phyloP scores from a whole-genome alignment of 2,113 vertebrate genomes.

The Leucosticte australis region DNA sequence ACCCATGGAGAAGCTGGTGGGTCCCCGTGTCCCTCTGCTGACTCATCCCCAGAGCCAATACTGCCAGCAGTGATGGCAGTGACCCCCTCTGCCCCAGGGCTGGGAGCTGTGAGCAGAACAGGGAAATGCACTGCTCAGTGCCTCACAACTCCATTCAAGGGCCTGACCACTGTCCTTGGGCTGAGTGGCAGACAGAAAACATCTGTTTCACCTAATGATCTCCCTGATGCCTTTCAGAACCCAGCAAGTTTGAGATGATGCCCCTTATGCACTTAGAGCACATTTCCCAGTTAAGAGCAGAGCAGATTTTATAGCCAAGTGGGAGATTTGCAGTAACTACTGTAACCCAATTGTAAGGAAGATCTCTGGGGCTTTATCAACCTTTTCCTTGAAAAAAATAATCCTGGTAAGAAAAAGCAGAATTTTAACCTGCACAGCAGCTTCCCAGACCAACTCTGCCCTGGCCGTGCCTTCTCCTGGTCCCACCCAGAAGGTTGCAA shows the following conservation, averaged over 20 bases:
- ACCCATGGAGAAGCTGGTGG: not conserved
- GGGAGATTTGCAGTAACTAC: not conserved
- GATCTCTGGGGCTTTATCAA: not conserved
- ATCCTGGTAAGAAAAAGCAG: slow-evolving; percentile 1
- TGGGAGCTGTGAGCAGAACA: not conserved
- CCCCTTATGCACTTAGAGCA: not conserved
- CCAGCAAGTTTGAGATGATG: not conserved
- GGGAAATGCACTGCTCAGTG: slow-evolving; percentile 20
- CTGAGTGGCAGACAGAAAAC: slow-evolving; percentile 16
- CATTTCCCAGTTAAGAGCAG: slow-evolving; percentile 15
- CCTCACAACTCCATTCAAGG: not conserved
- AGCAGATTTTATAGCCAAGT: not conserved
- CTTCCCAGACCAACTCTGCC: not conserved
- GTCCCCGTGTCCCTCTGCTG: not conserved
- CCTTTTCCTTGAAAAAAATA: not conserved
- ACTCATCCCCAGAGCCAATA: not conserved
- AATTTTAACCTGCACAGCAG: not conserved
- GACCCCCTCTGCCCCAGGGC: not conserved
- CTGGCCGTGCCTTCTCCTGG: not conserved
- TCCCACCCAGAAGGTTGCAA: not conserved
- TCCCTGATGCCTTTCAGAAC: slow-evolving; percentile 26
- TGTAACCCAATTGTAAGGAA: not conserved
- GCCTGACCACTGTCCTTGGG: not conserved
- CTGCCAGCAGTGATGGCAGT: not conserved
- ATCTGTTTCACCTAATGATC: slow-evolving; percentile 18